Conservation (phyloP, 2,113 vertebrate genomes). For the Rhineura floridana region DNA sequence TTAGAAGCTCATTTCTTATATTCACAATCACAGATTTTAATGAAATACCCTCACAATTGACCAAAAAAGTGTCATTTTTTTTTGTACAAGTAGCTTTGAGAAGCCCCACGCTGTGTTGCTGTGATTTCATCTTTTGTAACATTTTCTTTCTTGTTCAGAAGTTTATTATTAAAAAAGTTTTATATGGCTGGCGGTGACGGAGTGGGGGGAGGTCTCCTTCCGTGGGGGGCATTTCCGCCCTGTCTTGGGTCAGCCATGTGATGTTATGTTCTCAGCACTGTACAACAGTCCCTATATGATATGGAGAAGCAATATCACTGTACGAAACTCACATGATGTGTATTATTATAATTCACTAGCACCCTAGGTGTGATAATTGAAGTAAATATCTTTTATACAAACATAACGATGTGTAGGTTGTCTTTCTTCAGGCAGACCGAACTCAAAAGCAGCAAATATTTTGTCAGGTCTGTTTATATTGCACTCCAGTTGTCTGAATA, state of each 20-base stretch:
- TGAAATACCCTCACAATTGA: slow-evolving; percentile 74
- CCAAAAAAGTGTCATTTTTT: slow-evolving; percentile 73
- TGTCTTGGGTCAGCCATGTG: slow-evolving; percentile 83
- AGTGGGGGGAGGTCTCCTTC: slow-evolving; percentile 73
- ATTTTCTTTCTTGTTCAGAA: slow-evolving; percentile 80
- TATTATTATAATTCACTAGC: slow-evolving; percentile 99
- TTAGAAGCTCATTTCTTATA: slow-evolving; percentile 80
- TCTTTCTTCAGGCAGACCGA: slow-evolving; percentile 76
- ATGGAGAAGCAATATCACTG: slow-evolving; percentile 99
- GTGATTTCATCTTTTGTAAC: slow-evolving; percentile 81
- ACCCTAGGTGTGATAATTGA: slow-evolving; percentile 99
- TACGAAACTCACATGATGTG: slow-evolving; percentile 99
- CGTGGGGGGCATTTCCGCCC: slow-evolving; percentile 75
- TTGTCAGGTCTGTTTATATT: neutral
- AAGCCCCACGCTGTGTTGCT: slow-evolving; percentile 82
- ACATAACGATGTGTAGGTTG: slow-evolving; percentile 86
- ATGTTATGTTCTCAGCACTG: slow-evolving; percentile 96
- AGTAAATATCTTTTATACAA: slow-evolving; percentile 99
- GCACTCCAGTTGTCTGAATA: too few species aligned
- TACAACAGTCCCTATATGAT: slow-evolving; percentile 99
- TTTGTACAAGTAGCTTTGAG: slow-evolving; percentile 83
- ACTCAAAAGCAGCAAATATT: slow-evolving; percentile 75
- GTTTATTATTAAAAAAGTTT: slow-evolving; percentile 79
- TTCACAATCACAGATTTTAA: slow-evolving; percentile 78
- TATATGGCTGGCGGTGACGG: slow-evolving; percentile 75